A percentile compares a stretch with the other conserved stretches of the same genome.
Conservation (phyloP, 2,113 vertebrate species). For the Apeltes quadracus region DNA sequence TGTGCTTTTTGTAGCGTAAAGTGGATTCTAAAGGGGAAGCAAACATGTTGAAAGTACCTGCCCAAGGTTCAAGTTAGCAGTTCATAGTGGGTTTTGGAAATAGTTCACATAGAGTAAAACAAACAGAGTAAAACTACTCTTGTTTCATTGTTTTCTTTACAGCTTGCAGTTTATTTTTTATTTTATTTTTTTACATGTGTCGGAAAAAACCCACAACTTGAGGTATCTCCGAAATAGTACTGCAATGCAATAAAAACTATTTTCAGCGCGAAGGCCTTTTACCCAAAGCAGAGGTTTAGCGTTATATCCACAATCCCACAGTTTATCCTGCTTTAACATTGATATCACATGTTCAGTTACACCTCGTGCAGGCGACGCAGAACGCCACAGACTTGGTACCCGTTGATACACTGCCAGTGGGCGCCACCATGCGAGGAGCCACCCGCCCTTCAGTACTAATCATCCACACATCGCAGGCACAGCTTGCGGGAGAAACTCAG, state of each 20-base stretch:
- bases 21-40: constrained; percentile 35
- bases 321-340: constrained; percentile 8
- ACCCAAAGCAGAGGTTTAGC: constrained; percentile 1
- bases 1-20: constrained; percentile 38
- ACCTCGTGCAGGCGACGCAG: not conserved
- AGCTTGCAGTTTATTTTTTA: not conserved
- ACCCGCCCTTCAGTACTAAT: not conserved
- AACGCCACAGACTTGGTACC: not conserved
- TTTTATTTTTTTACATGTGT: not conserved
- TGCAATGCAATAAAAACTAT: constrained; percentile 1
- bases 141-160: not conserved
- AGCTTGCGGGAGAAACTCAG: not conserved
- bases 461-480: not conserved
- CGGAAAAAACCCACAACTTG: not conserved
- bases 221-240: constrained; percentile 2
- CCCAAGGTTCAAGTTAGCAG: constrained; percentile 20
- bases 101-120: not conserved
- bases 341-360: constrained; percentile 7
- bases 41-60: constrained; percentile 19
- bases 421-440: not conserved
- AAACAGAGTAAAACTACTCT: constrained; percentile 7
- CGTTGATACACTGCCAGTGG: not conserved
- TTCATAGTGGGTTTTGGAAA: constrained; percentile 1
- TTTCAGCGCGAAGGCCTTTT: constrained; percentile 15
- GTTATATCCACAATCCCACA: constrained; percentile 1